Evolutionary conservation across 2,113 vertebrate genomes (phyloP).

Genomic region (Conger conger): DNA sequence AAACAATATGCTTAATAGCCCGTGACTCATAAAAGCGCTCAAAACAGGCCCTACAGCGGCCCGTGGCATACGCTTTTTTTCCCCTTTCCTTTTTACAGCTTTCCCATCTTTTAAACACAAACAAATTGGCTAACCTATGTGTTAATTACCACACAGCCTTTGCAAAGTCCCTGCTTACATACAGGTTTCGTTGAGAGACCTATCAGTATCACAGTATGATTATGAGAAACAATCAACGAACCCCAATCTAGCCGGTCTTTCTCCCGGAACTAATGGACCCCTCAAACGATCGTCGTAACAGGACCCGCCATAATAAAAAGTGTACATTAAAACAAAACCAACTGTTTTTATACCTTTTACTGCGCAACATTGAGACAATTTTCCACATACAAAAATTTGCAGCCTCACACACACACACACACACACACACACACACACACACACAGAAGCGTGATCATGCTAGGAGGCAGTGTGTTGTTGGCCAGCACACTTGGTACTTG

Average conservation of each 20-base stretch:
- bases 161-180: background rate
- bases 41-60: constrained; percentile 59
- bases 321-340: background rate
- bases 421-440: no score
- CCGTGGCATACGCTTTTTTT: constrained; percentile 29
- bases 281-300: background rate
- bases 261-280: constrained; percentile 30
- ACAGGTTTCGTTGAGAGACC: background rate
- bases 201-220: background rate
- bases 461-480: background rate
- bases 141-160: constrained; percentile 17
- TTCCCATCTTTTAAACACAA: constrained; percentile 18
- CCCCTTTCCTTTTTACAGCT: constrained; percentile 48
- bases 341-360: background rate
- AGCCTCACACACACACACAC: no score
- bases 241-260: constrained; percentile 25
- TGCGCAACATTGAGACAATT: background rate
- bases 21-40: constrained; percentile 65
- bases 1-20: constrained; percentile 72
- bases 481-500: background rate
- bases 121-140: constrained; percentile 30
- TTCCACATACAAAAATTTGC: background rate
- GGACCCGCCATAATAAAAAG: background rate
- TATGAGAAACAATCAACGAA: constrained; percentile 13
- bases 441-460: background rate